Percentiles rank a stretch among this genome's conserved stretches.
phyloP scores from a whole-genome alignment of 2,888 invertebrate species.

The Stenodema calcarata region DNA sequence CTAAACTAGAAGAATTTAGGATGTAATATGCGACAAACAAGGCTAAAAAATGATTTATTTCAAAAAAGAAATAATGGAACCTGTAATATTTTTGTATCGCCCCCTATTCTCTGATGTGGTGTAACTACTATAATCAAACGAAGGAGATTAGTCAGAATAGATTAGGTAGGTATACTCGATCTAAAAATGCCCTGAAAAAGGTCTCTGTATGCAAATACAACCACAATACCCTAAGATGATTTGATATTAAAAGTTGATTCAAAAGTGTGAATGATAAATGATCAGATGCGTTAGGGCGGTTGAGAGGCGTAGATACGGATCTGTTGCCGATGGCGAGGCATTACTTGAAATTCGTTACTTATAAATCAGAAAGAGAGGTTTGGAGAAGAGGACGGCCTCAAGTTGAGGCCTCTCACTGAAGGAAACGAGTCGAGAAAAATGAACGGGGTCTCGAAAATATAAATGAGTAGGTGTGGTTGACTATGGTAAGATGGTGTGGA shows the following conservation, averaged over 20 bases:
- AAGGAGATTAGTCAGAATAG: slow-evolving; percentile 25
- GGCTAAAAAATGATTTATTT: neutral
- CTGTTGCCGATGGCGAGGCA: slow-evolving; percentile 47
- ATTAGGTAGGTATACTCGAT: slow-evolving; percentile 26
- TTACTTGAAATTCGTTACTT: slow-evolving; percentile 49
- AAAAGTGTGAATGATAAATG: slow-evolving; percentile 48
- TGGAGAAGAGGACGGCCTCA: neutral
- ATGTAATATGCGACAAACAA: no score
- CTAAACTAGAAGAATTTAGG: no score
- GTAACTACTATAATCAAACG: slow-evolving; percentile 43
- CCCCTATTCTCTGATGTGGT: neutral
- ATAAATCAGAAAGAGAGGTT: slow-evolving; percentile 37
- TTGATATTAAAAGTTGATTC: slow-evolving; percentile 49
- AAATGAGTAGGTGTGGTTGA: slow-evolving; percentile 46
- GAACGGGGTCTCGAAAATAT: slow-evolving; percentile 42
- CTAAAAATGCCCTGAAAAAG: slow-evolving; percentile 45
- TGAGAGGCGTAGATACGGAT: slow-evolving; percentile 45
- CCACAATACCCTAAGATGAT: slow-evolving; percentile 48
- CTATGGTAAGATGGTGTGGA: neutral
- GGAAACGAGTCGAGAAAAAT: slow-evolving; percentile 44
- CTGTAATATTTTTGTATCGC: neutral
- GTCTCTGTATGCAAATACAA: slow-evolving; percentile 48
- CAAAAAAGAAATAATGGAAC: neutral
- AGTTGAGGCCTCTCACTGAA: slow-evolving; percentile 21
- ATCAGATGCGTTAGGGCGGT: slow-evolving; percentile 44